Evolutionary conservation across 2,888 invertebrate genomes (phyloP), one percentile per base, ranked within the genome.

Genomic region (Petrophora chlorosata): DNA sequence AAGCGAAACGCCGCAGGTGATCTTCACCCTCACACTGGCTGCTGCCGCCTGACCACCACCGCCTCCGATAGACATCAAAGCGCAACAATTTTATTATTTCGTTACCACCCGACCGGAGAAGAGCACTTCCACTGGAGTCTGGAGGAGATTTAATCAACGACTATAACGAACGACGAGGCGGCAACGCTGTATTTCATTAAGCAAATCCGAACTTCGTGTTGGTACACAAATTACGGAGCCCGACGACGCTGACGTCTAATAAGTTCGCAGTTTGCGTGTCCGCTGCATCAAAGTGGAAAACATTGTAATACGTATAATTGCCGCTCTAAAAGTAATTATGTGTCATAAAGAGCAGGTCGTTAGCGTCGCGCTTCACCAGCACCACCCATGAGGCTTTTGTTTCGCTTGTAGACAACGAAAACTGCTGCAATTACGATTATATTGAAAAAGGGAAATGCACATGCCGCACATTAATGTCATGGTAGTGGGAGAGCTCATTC

Each of bases 21-120:
- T 76, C 75, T 77, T 74, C 79, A 76, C 81, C 85, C 82, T 70
- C 79, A 23, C 33, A n/a, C 28, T 45, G 25, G 10, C 25, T 10
- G 10, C 25, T 10, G 19, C 19, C 19, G 25, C 3, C 4, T 10
- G 23, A 7, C 7, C 7, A 8, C 22, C 22, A 22, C 22, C 22
- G 8, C 41, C 38, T 10, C 38, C 40, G n/a, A 38, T 47, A 44
- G 43, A 86, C 85, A 83, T 86, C 85, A 88, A 87, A 87, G 85
- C 79, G 76, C 75, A 79, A 72, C 71, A 72, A n/a, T 79, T 83
- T 80, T 80, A 79, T 85, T 82, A 83, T 81, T 78, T 63, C 71
- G 72, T 80, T 82, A 79, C 65, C 57, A 65, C 60, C 63, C 62
- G 61, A 75, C 68, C 70, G 70, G 59, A 67, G 63, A 66, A 70